Conservation (phyloP, 2,888 invertebrate species). For the Caradrina clavipalpis region DNA sequence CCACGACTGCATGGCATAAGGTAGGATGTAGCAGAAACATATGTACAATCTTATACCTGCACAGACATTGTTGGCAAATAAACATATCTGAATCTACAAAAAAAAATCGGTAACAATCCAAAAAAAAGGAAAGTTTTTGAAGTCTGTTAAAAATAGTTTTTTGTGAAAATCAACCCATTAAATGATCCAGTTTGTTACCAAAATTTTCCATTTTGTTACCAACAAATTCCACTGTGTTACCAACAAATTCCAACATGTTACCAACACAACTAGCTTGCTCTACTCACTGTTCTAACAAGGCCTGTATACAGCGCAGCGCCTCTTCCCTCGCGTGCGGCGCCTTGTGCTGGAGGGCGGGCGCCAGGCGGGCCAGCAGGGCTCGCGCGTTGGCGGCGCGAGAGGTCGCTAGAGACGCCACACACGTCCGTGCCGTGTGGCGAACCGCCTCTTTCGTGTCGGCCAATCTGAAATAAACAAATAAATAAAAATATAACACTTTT, state of each 20-base stretch:
- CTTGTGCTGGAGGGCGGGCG: conserved; percentile 95
- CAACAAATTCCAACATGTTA: background rate
- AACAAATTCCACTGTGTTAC: background rate
- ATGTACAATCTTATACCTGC: no score
- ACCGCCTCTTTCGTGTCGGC: conserved; percentile 88
- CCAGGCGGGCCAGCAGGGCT: conserved; percentile 81
- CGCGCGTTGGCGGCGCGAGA: conserved; percentile 79
- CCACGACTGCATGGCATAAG: no score
- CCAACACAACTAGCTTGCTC: background rate
- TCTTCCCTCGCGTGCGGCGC: conserved; percentile 98
- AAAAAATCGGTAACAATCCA: no score
- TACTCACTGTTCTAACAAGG: conserved; percentile 92
- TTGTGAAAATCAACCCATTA: no score
- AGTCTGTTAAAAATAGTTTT: no score
- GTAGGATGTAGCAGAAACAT: no score
- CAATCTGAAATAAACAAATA: conserved; percentile 70
- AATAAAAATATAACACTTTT: no score
- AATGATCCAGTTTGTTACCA: background rate
- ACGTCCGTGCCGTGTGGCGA: conserved; percentile 81
- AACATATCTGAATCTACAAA: no score
- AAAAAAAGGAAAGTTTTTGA: no score
- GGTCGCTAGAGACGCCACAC: conserved; percentile 78
- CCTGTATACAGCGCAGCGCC: conserved; percentile 95
- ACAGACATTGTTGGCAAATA: no score
- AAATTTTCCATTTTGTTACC: background rate